Conservation (phyloP, 2,113 vertebrate species). For the Eidolon helvum region DNA sequence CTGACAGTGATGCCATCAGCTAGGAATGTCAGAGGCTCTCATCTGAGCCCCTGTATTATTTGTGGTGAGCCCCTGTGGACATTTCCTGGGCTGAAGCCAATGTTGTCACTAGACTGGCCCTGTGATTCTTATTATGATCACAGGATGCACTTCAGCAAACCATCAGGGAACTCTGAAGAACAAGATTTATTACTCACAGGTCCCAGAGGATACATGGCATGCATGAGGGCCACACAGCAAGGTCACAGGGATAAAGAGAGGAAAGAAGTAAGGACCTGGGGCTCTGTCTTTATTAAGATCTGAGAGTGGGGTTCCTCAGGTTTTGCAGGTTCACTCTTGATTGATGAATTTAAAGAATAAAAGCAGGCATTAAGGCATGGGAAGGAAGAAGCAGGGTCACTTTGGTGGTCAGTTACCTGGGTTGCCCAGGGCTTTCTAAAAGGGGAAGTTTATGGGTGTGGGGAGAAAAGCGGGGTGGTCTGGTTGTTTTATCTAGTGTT, state of each 20-base stretch:
- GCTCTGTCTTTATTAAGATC: background rate
- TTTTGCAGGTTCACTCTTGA: background rate
- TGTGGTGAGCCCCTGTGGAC: background rate
- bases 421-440: background rate
- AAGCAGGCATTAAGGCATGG: background rate
- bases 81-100: background rate
- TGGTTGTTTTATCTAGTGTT: background rate
- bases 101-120: background rate
- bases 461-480: background rate
- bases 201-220: background rate
- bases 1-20: background rate
- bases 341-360: background rate
- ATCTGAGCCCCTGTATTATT: background rate
- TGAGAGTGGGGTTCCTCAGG: background rate
- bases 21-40: background rate
- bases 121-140: background rate
- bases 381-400: background rate
- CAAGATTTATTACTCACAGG: background rate
- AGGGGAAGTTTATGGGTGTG: background rate
- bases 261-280: background rate
- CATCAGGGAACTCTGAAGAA: background rate
- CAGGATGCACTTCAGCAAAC: background rate
- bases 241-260: background rate
- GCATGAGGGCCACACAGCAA: background rate
- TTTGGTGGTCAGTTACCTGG: background rate